Base-by-base conservation (phyloP, 2,113 vertebrate species). In the Trematocara stigmaticum region DNA sequence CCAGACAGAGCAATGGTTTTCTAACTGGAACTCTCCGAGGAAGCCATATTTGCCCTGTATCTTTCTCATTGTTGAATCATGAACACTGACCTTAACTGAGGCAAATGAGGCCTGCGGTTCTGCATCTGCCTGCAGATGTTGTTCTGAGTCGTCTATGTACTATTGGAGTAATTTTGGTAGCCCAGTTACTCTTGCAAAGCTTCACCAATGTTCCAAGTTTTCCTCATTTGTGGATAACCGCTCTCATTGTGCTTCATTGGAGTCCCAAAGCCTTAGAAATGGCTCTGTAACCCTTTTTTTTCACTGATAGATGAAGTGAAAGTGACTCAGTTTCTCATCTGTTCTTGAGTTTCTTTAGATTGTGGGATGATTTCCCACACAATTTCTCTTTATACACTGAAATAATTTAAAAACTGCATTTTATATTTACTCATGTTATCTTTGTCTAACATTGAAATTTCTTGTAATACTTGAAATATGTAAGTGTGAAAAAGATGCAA, bases 281-380 rank as follows among this genome's bases (percentile, higher is more conserved):
- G 18, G 0, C 34, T 7, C 2, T 12, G 6, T 38, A 7, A 0
- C 34, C 0, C 34, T 20, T 64, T 64, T 13, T 55, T 64, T 2
- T 34, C 59, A 64, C 34, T 64, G 34, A 64, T 64, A 64, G 34
- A 64, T 38, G 18, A 38, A 64, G 4, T 64, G 59, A 38, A 64
- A 64, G 59, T 38, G 18, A 38, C 34, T 20, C 18, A 12, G 34
- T 5, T 38, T 20, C 59, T 64, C 59, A 64, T 64, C 59, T 35
- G 59, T 64, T 64, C 59, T 11, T 64, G 59, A 64, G 59, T 15
- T 57, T 57, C 12, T 31, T 29, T 35, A 64, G 59, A 7, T 20
- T 20, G 59, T 38, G 59, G 6, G 10, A 38, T 64, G 5, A 35
- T 26, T 26, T 26, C 26, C 26, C 26, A 26, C 26, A 26, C 1